These are phyloP conservation scores for Gallinago nigripennis DNA, from an alignment of 2,797 vertebrate genomes.

Conservation along the genomic window DNA sequence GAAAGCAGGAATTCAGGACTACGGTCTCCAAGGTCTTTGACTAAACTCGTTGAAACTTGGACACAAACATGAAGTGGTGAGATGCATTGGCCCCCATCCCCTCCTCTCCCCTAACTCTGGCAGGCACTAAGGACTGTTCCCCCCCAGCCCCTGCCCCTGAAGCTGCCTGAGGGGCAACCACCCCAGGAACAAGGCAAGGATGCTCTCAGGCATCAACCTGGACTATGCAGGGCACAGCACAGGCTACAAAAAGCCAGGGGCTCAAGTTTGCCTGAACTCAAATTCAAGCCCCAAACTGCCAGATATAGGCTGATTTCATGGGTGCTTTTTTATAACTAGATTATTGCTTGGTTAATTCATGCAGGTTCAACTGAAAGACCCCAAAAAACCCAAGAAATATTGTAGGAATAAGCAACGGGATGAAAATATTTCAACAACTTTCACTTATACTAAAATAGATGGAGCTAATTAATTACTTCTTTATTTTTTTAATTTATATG, in stretches of 20 bases:
- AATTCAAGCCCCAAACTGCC: neutral
- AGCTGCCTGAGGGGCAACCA: neutral
- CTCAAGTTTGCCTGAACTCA: rapidly evolving
- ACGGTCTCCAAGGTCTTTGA: neutral
- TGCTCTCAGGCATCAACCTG: neutral
- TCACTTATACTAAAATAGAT: neutral
- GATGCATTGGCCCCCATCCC: neutral
- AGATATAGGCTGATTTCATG: neutral
- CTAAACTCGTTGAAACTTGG: conserved; percentile 13
- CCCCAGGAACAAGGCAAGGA: neutral
- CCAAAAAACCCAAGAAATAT: neutral
- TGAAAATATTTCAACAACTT: neutral
- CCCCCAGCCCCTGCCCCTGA: neutral
- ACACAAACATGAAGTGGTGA: neutral
- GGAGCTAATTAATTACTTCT: neutral
- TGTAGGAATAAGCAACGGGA: neutral
- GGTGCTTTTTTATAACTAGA: neutral
- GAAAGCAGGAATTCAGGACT: conserved; percentile 14
- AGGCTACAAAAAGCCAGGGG: neutral
- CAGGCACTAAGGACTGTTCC: neutral
- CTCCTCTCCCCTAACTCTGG: neutral
- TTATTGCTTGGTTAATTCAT: neutral
- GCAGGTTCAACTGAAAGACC: neutral
- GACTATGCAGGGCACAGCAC: neutral
- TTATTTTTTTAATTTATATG: neutral